Base-by-base conservation (phyloP, 2,888 invertebrate species). In the Ctena decussata region DNA sequence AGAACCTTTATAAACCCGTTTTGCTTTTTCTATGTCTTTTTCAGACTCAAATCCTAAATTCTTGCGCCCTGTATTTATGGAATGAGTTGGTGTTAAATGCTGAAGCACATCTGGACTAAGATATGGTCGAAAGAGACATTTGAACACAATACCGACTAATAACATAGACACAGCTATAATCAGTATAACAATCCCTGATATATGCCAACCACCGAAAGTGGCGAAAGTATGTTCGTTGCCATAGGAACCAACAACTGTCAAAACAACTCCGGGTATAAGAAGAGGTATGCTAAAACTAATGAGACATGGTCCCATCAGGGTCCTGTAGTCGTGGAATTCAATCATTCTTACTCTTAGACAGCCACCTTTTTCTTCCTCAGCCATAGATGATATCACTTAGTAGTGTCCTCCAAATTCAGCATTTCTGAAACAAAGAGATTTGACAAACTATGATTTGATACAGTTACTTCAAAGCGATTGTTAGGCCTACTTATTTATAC, bases 171-270 rank as follows among this genome's bases (percentile, higher is more conserved):
- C 69, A 27, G 91, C 81, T 15, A 90, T 57, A 11, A 77, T 69
- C 11, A 90, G 78, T 46, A 90, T 84, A 8, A 90, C 77, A 24
- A 91, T 89, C 11, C 91, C 91, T 18, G 85, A 69, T 18, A 91
- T 83, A 76, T 91, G 91, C 83, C 90, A 84, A n/a, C 85, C 87
- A 30, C 91, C 90, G 49, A 90, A 91, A 37, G 81, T 80, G 12
- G 85, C 77, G 39, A 91, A 90, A 6, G 88, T 80, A 18, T 79
- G 82, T 35, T 90, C 89, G 71, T 90, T 86, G 57, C 86, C 89
- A 81, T 86, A 85, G 49, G 85, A 81, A 83, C 89, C 89, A 32
- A 89, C 86, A 12, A 89, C 80, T 0, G 89, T 89, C 3, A 89
- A 80, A n/a, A 85, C 85, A 1, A 89, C 83, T 11, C 89, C 89